phyloP scores from a whole-genome alignment of 2,888 invertebrate genomes.

The Xanthorhoe spadicearia region DNA sequence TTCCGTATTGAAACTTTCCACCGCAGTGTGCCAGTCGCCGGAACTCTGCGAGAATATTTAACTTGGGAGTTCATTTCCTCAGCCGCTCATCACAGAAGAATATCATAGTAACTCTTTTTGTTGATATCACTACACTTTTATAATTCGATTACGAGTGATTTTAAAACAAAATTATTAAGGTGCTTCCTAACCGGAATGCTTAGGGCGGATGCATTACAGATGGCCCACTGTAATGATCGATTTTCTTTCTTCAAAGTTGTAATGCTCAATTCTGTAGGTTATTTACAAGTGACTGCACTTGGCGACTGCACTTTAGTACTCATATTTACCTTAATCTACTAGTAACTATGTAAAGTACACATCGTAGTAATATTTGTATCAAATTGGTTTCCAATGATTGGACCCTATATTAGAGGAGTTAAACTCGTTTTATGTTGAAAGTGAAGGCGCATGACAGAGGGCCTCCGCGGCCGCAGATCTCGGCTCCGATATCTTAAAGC shows the following conservation, averaged over 20 bases:
- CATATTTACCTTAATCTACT: background rate
- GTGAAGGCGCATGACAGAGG: background rate
- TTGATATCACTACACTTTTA: constrained; percentile 8
- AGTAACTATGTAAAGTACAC: background rate
- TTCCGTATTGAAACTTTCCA: constrained; percentile 12
- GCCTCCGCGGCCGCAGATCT: constrained; percentile 41
- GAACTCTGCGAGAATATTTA: constrained; percentile 42
- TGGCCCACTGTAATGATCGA: too few relatives aligned
- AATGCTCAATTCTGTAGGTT: too few relatives aligned
- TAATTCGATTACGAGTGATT: background rate
- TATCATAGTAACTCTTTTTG: background rate
- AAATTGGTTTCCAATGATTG: background rate
- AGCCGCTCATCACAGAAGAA: constrained; percentile 9
- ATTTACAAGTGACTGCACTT: too few relatives aligned
- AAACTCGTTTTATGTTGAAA: background rate
- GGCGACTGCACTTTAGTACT: too few relatives aligned
- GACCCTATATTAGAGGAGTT: background rate
- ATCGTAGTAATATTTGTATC: background rate
- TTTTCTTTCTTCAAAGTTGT: too few relatives aligned
- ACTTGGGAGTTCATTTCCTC: constrained; percentile 43
- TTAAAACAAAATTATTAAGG: background rate
- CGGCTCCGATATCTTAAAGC: constrained; percentile 53
- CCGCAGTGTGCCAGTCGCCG: constrained; percentile 32
- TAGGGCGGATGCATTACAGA: too few relatives aligned
- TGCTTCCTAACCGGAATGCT: too few relatives aligned